phyloP scores from a whole-genome alignment of 2,888 invertebrate genomes.

The Bursaphelenchus okinawaensis region DNA sequence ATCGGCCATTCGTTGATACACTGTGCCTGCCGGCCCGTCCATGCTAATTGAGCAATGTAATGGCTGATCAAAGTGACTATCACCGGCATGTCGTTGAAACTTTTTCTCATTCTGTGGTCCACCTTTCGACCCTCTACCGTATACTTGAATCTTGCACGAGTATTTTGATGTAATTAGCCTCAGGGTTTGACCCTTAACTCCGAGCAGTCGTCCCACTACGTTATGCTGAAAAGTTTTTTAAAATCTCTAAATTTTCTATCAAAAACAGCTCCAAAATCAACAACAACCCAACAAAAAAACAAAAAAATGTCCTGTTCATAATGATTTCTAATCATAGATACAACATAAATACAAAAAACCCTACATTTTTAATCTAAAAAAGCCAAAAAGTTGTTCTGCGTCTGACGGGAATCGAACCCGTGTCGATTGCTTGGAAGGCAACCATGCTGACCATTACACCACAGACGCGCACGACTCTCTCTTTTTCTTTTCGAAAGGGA shows the following conservation, averaged over 20 bases:
- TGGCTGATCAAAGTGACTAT: neutral
- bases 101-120: neutral
- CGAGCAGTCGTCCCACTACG: neutral
- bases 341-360: neutral
- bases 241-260: neutral
- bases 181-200: neutral
- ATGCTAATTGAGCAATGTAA: neutral
- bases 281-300: no score
- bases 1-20: neutral
- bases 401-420: slow-evolving; percentile 15
- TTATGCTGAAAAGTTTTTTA: neutral
- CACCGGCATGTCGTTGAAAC: no score
- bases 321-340: no score
- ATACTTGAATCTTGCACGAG: neutral
- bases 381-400: neutral
- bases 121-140: neutral
- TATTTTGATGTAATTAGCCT: neutral
- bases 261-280: neutral
- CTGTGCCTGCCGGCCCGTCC: neutral
- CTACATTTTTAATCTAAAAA: neutral
- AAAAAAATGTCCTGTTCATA: no score
- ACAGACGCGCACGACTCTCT: neutral
- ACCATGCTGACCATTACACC: slow-evolving; percentile 16
- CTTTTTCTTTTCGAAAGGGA: neutral
- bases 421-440: slow-evolving; percentile 13